Evolutionary conservation across 2,888 invertebrate genomes (phyloP).

Genomic region (Nephrotoma appendiculata): DNA sequence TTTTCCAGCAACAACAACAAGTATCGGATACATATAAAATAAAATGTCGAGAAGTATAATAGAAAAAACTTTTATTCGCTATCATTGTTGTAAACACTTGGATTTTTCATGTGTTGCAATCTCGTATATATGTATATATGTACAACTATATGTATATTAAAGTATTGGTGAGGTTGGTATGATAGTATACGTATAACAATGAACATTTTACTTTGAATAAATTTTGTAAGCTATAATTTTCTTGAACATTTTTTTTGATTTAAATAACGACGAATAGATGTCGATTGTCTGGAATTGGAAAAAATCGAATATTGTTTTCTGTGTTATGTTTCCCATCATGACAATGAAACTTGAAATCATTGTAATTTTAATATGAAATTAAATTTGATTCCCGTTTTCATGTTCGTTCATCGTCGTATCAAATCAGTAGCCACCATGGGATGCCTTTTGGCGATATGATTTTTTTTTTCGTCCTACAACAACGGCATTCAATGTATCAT

Average conservation of each 20-base stretch:
- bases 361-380: not conserved
- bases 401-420: not conserved
- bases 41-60: not conserved
- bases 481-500: not conserved
- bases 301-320: not conserved
- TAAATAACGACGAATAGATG: not conserved
- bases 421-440: not conserved
- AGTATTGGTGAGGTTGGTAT: not conserved
- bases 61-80: not conserved
- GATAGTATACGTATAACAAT: not conserved
- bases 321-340: not conserved
- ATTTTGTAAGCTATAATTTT: not conserved
- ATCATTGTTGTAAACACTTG: not conserved
- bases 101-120: not conserved
- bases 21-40: not conserved
- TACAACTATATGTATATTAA: not conserved
- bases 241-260: not conserved
- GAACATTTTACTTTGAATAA: not conserved
- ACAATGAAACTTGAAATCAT: not conserved
- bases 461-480: not conserved
- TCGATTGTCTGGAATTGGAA: not conserved
- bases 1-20: not conserved
- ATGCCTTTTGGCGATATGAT: not conserved
- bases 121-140: not conserved
- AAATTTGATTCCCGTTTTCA: not conserved